Percentiles rank a stretch among this genome's conserved stretches.
These are phyloP conservation scores for Tetragnatha versicolor DNA, from an alignment of 1,140 invertebrate genomes.

Conservation along the genomic window DNA sequence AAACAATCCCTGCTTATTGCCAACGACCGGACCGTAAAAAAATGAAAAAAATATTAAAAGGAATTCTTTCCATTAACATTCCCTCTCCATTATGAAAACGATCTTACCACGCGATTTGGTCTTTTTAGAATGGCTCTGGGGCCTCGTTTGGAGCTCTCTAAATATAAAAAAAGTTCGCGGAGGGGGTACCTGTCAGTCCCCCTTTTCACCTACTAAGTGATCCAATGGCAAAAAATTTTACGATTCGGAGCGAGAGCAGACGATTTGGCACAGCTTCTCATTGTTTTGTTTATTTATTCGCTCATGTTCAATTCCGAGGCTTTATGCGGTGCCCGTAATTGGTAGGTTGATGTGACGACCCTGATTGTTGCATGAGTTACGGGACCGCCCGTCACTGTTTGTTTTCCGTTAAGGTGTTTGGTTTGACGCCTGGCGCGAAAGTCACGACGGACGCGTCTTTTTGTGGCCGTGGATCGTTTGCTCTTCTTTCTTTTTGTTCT, in stretches of 20 bases:
- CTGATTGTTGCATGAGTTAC: constrained; percentile 23
- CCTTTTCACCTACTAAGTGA: neutral
- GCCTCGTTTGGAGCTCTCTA: constrained; percentile 23
- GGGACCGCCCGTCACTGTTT: constrained; percentile 30
- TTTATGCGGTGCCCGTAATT: constrained; percentile 41
- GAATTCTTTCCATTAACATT: constrained; percentile 41
- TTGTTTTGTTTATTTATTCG: too few relatives aligned
- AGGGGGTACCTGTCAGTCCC: neutral
- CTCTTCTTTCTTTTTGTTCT: neutral
- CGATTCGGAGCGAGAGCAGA: neutral
- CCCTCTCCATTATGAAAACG: constrained; percentile 48
- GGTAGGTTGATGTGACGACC: constrained; percentile 36
- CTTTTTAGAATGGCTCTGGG: neutral
- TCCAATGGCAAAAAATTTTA: constrained; percentile 21
- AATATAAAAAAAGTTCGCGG: neutral
- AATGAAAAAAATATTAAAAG: constrained; percentile 17
- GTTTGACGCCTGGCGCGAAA: constrained; percentile 38
- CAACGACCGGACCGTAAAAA: neutral
- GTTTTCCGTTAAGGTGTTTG: constrained; percentile 48
- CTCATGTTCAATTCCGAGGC: constrained; percentile 40
- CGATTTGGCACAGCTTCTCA: too few relatives aligned
- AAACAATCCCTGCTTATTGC: neutral
- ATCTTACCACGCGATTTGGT: constrained; percentile 46
- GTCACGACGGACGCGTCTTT: constrained; percentile 14
- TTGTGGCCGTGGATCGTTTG: neutral